A percentile compares a stretch with the other conserved stretches of the same genome.
These are phyloP conservation scores for Centruroides vittatus DNA, from an alignment of 1,140 invertebrate species.

Conservation along the genomic window DNA sequence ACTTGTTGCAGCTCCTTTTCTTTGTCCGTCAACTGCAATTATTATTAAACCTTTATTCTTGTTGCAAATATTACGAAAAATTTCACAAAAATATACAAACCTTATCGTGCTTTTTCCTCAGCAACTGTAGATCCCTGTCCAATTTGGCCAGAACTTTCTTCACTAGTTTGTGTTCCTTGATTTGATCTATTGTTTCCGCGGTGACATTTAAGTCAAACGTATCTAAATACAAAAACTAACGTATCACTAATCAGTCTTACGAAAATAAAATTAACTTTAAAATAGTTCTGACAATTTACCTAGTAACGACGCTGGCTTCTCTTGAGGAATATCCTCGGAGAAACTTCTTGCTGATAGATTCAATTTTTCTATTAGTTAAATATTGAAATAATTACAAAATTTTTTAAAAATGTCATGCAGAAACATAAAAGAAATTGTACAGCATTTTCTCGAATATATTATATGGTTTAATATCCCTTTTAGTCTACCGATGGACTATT, in stretches of 20 bases:
- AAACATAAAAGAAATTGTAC: too few species aligned
- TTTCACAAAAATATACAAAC: constrained; percentile 21
- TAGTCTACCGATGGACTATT: too few species aligned
- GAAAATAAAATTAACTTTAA: background rate
- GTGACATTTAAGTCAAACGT: constrained; percentile 12
- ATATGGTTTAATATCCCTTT: background rate
- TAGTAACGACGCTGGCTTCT: constrained; percentile 14
- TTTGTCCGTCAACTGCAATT: constrained; percentile 25
- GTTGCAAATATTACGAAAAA: too few species aligned
- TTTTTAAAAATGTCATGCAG: too few species aligned
- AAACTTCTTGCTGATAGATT: constrained; percentile 13
- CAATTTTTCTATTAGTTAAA: background rate
- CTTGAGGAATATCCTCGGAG: constrained; percentile 11
- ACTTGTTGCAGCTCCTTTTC: constrained; percentile 20
- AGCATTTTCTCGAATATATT: background rate
- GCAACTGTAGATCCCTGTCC: constrained; percentile 68
- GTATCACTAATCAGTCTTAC: background rate
- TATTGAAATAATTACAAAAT: too few species aligned
- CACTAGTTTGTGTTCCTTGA: constrained; percentile 64
- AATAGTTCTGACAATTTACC: background rate
- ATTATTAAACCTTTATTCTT: too few species aligned
- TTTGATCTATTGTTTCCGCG: constrained; percentile 60
- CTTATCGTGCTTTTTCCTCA: constrained; percentile 77
- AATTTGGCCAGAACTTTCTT: constrained; percentile 65
- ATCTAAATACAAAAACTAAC: constrained; percentile 5